These are phyloP conservation scores for Machimus rusticus DNA, from an alignment of 2,888 invertebrate genomes.

Conservation along the genomic window DNA sequence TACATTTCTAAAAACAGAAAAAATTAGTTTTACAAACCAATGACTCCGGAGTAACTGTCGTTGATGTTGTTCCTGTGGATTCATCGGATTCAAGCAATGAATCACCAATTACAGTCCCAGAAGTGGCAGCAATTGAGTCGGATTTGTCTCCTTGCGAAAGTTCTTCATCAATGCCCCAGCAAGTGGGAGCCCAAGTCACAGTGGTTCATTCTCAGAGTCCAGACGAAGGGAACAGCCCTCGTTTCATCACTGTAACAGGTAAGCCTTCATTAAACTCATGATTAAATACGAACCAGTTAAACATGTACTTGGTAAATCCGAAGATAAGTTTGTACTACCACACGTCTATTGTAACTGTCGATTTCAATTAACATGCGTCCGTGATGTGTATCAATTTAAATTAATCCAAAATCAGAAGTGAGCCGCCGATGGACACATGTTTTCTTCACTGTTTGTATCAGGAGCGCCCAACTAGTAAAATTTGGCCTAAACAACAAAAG, in stretches of 20 bases:
- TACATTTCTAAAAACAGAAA: constrained; percentile 51
- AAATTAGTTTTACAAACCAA: constrained; percentile 55
- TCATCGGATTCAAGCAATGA: constrained; percentile 58
- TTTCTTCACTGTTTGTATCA: not conserved
- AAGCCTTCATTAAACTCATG: constrained; percentile 45
- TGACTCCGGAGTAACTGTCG: constrained; percentile 55
- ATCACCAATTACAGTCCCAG: constrained; percentile 47
- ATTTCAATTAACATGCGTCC: constrained; percentile 11
- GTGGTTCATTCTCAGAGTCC: constrained; percentile 56
- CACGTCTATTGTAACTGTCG: constrained; percentile 21
- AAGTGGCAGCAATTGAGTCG: constrained; percentile 47
- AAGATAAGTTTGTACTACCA: not conserved
- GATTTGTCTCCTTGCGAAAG: constrained; percentile 55
- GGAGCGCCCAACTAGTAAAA: not conserved
- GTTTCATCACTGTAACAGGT: constrained; percentile 62
- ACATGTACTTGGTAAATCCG: not conserved
- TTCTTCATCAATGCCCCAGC: constrained; percentile 57
- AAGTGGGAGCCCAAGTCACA: constrained; percentile 59
- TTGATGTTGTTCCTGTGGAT: constrained; percentile 61
- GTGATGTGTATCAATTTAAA: constrained; percentile 39
- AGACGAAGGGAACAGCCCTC: constrained; percentile 56
- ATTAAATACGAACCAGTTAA: not conserved
- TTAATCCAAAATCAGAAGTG: constrained; percentile 10
- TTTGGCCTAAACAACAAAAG: constrained; percentile 17
- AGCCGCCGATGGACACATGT: not conserved